These are phyloP conservation scores for Psammodynastes pulverulentus DNA, from an alignment of 2,113 vertebrate genomes.

Conservation along the genomic window DNA sequence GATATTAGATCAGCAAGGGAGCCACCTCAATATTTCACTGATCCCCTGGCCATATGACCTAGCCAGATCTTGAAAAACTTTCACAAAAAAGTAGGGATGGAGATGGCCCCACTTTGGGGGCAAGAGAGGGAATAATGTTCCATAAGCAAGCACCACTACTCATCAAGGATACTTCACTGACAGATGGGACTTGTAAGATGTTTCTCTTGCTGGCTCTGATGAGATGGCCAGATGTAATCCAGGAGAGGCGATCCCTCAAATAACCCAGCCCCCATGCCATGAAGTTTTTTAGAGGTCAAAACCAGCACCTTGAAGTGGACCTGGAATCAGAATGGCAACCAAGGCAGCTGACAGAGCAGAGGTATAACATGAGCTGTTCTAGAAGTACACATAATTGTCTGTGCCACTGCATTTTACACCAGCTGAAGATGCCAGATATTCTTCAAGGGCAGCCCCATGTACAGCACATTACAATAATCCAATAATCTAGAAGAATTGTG, in stretches of 20 bases:
- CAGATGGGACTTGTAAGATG: background rate
- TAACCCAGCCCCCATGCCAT: background rate
- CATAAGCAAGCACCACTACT: background rate
- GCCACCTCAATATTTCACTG: background rate
- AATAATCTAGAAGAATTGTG: background rate
- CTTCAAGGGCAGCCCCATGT: background rate
- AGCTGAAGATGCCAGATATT: background rate
- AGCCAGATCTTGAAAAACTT: background rate
- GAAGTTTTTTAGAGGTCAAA: background rate
- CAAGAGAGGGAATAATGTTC: background rate
- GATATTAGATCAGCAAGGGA: background rate
- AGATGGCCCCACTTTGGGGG: background rate
- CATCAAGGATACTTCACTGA: background rate
- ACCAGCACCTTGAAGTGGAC: background rate
- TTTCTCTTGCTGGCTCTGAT: background rate
- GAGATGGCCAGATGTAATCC: background rate
- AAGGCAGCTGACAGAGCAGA: background rate
- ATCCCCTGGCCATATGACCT: background rate
- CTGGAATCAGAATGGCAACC: background rate
- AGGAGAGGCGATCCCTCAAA: background rate
- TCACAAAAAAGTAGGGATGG: background rate
- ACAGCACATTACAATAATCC: background rate
- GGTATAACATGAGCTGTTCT: background rate
- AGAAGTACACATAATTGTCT: background rate
- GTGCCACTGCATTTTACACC: background rate